A percentile compares a stretch with the other conserved stretches of the same genome.
Conservation (phyloP, 2,797 vertebrate species). For the Pelochelys cantorii region DNA sequence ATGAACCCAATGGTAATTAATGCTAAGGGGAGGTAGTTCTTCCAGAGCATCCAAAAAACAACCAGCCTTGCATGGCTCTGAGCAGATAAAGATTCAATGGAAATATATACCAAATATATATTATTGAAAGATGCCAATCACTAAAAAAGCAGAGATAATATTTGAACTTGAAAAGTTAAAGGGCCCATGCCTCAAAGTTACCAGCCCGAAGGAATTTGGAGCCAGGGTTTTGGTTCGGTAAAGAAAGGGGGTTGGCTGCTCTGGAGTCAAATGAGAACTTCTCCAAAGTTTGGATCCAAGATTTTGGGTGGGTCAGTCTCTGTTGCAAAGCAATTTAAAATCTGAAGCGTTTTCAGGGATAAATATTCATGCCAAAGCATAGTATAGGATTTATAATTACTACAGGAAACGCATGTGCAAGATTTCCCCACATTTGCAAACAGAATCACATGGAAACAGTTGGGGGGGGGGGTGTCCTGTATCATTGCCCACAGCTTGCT, state of each 20-base stretch:
- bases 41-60: background rate
- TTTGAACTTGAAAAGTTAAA: background rate
- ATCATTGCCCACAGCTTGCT: accelerated
- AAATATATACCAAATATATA: background rate
- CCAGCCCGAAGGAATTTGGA: background rate
- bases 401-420: background rate
- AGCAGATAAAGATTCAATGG: background rate
- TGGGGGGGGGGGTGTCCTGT: background rate
- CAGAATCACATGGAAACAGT: background rate
- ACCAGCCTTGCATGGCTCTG: background rate
- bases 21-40: background rate
- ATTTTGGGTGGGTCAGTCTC: background rate
- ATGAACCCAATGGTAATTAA: background rate
- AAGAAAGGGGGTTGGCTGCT: background rate
- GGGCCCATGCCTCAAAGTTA: background rate
- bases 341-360: background rate
- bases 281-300: background rate
- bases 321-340: constrained; percentile 10
- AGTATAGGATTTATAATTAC: background rate
- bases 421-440: background rate
- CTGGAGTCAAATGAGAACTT: background rate
- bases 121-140: background rate
- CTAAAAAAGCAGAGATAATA: background rate
- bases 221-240: background rate
- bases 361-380: background rate